These are phyloP conservation scores for Ectemnius cavifrons DNA, from an alignment of 2,888 invertebrate species.

Conservation along the genomic window DNA sequence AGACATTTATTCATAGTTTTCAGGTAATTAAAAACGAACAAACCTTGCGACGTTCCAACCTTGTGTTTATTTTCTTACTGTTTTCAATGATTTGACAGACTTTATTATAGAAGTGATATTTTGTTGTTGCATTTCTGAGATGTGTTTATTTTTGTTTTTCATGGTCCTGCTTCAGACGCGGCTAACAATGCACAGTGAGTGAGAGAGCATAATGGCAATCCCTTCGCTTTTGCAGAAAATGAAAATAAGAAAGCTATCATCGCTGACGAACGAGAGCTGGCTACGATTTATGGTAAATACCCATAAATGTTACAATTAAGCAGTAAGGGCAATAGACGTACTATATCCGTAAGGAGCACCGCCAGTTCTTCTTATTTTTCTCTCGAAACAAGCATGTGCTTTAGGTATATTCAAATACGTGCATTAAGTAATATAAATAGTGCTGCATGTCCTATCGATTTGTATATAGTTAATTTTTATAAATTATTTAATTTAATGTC, in stretches of 20 bases:
- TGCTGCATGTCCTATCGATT: conserved; percentile 74
- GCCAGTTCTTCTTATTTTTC: conserved; percentile 65
- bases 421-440: conserved; percentile 62
- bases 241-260: conserved; percentile 72
- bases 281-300: conserved; percentile 71
- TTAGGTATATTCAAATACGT: conserved; percentile 62
- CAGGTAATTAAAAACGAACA: conserved; percentile 45
- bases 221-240: conserved; percentile 75
- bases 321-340: conserved; percentile 69
- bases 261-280: conserved; percentile 68
- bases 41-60: conserved; percentile 39
- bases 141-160: conserved; percentile 41
- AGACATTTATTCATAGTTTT: too few relatives aligned
- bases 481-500: conserved; percentile 70
- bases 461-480: conserved; percentile 77
- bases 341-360: conserved; percentile 68
- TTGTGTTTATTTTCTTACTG: conserved; percentile 18
- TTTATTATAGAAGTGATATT: neutral
- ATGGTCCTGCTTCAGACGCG: conserved; percentile 66
- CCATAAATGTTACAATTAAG: conserved; percentile 64
- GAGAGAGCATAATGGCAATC: conserved; percentile 68
- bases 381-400: conserved; percentile 64
- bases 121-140: conserved; percentile 41
- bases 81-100: neutral
- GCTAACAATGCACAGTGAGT: conserved; percentile 67